phyloP scores from a whole-genome alignment of 2,888 invertebrate species.

The Campaea margaritaria region DNA sequence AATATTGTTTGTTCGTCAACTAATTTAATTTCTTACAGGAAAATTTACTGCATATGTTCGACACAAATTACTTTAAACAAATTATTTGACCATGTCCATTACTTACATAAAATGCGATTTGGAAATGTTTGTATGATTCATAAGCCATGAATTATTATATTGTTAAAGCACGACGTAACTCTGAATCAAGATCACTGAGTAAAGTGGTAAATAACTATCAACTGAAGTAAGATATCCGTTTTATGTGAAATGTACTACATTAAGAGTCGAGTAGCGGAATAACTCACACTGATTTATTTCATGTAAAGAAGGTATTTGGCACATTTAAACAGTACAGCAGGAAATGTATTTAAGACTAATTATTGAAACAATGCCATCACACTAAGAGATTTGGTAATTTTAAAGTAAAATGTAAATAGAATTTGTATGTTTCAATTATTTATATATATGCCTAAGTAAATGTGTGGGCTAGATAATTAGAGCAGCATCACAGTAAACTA shows the following conservation, averaged over 20 bases:
- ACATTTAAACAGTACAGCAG: constrained; percentile 2
- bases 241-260: background rate
- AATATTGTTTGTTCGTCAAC: too few species aligned
- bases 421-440: background rate
- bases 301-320: constrained; percentile 11
- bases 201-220: background rate
- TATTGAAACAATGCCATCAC: constrained; percentile 17
- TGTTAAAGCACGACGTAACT: background rate
- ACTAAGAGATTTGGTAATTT: constrained; percentile 13
- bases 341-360: constrained; percentile 11
- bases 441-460: constrained; percentile 5
- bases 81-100: too few species aligned
- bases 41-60: too few species aligned
- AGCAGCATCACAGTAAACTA: background rate
- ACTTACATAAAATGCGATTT: background rate
- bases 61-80: background rate
- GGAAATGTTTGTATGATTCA: background rate
- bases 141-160: background rate
- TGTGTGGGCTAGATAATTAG: constrained; percentile 15
- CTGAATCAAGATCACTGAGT: background rate
- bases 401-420: background rate
- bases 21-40: too few species aligned
- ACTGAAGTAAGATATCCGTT: background rate
- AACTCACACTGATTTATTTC: constrained; percentile 14
- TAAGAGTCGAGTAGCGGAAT: background rate